Evolutionary conservation across 2,797 vertebrate genomes (phyloP).

Genomic region (Scleropages formosus): DNA sequence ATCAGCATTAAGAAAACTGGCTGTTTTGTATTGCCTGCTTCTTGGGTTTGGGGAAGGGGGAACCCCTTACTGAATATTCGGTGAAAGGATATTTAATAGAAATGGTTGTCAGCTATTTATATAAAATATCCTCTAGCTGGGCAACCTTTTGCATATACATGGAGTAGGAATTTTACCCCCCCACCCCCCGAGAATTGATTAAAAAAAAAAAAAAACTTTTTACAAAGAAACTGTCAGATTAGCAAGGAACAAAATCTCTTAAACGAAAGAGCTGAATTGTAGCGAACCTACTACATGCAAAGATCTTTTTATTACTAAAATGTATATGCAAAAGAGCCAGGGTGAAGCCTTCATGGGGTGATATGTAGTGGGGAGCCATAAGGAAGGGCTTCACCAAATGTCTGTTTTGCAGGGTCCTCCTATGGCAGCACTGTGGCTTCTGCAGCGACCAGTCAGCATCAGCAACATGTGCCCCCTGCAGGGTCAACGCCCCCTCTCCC

Average conservation of each 20-base stretch:
- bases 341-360: slow-evolving; percentile 5
- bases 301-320: slow-evolving; percentile 9
- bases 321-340: slow-evolving; percentile 14
- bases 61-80: neutral
- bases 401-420: slow-evolving; percentile 81
- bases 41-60: slow-evolving; percentile 2
- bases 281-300: neutral
- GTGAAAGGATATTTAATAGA: neutral
- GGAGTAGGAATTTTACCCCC: neutral
- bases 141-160: slow-evolving; percentile 19
- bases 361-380: slow-evolving; percentile 14
- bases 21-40: slow-evolving; percentile 42
- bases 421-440: slow-evolving; percentile 48
- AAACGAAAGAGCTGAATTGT: neutral
- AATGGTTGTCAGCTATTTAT: neutral
- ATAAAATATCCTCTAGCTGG: slow-evolving; percentile 15
- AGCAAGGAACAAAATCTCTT: neutral
- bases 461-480: slow-evolving; percentile 61
- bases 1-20: slow-evolving; percentile 46
- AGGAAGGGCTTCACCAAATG: slow-evolving; percentile 29
- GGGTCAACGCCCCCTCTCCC: slow-evolving; percentile 72
- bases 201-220: neutral
- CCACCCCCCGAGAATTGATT: neutral
- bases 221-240: neutral
- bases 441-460: slow-evolving; percentile 47